Conservation (phyloP, 30 jellyfish, hydroid and myxozoan genomes). For the Aurelia sp. region DNA sequence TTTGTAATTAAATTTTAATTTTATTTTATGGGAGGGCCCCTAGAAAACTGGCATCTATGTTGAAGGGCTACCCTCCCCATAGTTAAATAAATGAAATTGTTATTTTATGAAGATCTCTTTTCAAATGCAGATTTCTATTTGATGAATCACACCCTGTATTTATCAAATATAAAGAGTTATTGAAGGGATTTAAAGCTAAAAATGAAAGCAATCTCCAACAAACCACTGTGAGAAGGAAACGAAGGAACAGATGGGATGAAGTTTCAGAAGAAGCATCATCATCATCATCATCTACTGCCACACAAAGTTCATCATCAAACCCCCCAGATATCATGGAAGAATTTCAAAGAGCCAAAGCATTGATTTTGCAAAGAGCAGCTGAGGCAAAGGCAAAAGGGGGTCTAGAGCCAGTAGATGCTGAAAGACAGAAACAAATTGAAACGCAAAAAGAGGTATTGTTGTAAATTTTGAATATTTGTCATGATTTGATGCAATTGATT, state of each 20-base stretch:
- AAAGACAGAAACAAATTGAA: conserved; percentile 74
- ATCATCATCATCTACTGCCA: conserved; percentile 32
- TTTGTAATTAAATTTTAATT: no score
- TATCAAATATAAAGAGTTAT: conserved; percentile 23
- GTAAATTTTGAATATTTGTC: no score
- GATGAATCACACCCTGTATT: conserved; percentile 74
- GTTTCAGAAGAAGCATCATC: conserved; percentile 40
- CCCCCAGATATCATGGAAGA: conserved; percentile 75
- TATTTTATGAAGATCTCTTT: background rate
- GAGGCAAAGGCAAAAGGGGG: conserved; percentile 41
- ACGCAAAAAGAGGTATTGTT: conserved; percentile 75
- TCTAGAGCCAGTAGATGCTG: conserved; percentile 38
- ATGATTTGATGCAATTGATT: no score
- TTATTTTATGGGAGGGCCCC: no score
- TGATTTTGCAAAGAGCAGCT: conserved; percentile 88
- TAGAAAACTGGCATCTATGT: no score
- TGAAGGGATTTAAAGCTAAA: conserved; percentile 12
- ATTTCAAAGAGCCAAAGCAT: conserved; percentile 91
- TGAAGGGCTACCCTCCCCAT: no score
- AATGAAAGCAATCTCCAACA: background rate
- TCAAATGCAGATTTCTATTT: conserved; percentile 64
- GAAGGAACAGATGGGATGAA: conserved; percentile 72
- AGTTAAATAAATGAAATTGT: no score
- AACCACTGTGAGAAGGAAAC: conserved; percentile 23
- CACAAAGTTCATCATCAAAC: conserved; percentile 38